Base-by-base conservation (phyloP, 2,888 invertebrate genomes). In the Dastarcus helophoroides region DNA sequence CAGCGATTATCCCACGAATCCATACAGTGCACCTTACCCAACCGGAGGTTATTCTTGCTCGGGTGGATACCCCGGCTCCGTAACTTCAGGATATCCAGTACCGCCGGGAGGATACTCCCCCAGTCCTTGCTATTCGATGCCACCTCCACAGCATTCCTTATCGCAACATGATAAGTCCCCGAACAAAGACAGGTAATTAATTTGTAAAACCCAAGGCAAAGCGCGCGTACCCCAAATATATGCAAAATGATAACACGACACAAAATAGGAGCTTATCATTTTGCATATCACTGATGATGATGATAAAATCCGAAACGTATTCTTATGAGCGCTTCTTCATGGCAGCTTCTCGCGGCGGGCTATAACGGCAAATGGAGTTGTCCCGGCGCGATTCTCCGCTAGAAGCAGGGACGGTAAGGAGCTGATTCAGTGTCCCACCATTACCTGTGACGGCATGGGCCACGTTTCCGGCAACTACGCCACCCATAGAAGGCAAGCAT, bases 401-500 rank as follows among this genome's bases (percentile, higher is more conserved):
- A 69, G 76, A 60, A 67, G 72, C 53, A 71, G 76, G 57, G 77
- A 77, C 58, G 70, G 71, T 56, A 75, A 75, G 67, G 79, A 79
- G 67, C 71, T 79, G 60, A 71, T 82, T 62, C 79, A 80, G 66
- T 84, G 84, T 59, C 84, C 83, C 41, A 81, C 81, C 48, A 67
- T 68, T 56, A 69, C 69, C 68, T 86, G 85, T 70, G 84, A 85
- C 68, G 85, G 85, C 51, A 76, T 80, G 65, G 86, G 86, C 56
- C 86, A 88, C 70, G 71, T 84, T 59, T 84, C 84, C 52, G 85
- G 85, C 56, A 84, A 82, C 75, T 88, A 84, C 74, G 77, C 83
- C 51, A 81, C 85, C 48, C 86, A 88, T 67, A 78, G 86, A 69
- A 86, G 79, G 78, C 78, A 77, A 76, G 76, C 69, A 71, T 67